phyloP scores from a whole-genome alignment of 2,113 vertebrate genomes.

The Neolamprologus cancellatus region DNA sequence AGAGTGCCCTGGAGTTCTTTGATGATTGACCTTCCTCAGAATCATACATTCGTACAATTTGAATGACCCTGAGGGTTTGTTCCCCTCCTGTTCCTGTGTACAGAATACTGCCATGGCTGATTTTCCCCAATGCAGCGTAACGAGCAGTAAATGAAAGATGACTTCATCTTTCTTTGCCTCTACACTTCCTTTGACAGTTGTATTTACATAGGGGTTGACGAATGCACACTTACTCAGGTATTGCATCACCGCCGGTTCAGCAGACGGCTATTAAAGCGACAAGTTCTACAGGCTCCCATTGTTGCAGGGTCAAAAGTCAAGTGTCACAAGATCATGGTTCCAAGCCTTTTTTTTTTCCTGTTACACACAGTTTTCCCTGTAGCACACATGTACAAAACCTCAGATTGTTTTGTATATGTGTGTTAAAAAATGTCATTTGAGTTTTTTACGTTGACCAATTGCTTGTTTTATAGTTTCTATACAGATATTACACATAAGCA shows the following conservation, averaged over 20 bases:
- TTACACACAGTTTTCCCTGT: neutral
- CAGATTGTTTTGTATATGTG: neutral
- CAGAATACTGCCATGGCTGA: neutral
- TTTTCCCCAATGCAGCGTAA: neutral
- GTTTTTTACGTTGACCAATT: neutral
- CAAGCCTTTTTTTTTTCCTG: neutral
- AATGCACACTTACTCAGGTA: neutral
- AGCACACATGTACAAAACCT: neutral
- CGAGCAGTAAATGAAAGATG: neutral
- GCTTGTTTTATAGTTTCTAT: neutral
- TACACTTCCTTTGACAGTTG: neutral
- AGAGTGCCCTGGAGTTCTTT: neutral
- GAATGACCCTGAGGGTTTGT: neutral
- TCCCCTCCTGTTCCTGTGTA: neutral
- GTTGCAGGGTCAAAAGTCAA: constrained; percentile 35
- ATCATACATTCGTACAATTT: neutral
- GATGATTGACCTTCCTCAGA: neutral
- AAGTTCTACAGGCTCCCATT: neutral
- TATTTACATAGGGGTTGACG: neutral
- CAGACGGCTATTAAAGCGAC: neutral
- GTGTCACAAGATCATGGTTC: constrained; percentile 5
- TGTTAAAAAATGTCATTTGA: neutral
- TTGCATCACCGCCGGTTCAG: neutral
- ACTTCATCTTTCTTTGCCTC: neutral
- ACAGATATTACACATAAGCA: neutral